A percentile compares a stretch with the other conserved stretches of the same genome.
Conservation (phyloP, 2,888 invertebrate species). For the Pachymerium ferrugineum region DNA sequence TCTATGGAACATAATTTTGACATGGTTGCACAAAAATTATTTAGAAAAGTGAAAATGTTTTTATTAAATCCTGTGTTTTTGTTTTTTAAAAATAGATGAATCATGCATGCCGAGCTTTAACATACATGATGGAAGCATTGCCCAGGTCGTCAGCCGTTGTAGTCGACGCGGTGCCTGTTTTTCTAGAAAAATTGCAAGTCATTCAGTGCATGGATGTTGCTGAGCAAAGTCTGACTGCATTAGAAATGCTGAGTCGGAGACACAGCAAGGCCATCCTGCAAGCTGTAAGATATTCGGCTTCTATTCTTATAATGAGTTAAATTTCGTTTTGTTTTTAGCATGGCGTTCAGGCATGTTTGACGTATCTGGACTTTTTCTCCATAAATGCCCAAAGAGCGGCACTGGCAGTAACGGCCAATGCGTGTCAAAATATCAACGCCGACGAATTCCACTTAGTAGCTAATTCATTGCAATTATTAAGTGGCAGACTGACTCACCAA, state of each 20-base stretch:
- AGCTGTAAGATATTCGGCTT: conserved; percentile 59
- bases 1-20: conserved; percentile 99
- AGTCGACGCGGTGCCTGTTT: conserved; percentile 93
- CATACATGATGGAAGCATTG: conserved; percentile 98
- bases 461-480: conserved; percentile 79
- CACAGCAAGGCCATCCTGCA: conserved; percentile 95
- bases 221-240: conserved; percentile 92
- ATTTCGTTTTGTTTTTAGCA: conserved; percentile 56
- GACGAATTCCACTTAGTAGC: conserved; percentile 92
- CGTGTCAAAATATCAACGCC: conserved; percentile 85
- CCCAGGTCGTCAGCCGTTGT: conserved; percentile 94
- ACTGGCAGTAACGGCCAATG: conserved; percentile 93
- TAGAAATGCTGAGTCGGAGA: conserved; percentile 92
- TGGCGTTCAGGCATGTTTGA: conserved; percentile 92
- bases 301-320: neutral
- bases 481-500: conserved; percentile 58
- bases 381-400: conserved; percentile 96
- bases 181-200: conserved; percentile 92
- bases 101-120: conserved; percentile 94
- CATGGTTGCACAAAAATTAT: conserved; percentile 57
- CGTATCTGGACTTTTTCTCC: conserved; percentile 96
- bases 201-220: conserved; percentile 99
- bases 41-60: neutral
- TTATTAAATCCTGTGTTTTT: neutral
- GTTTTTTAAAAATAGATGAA: conserved; percentile 76